Evolutionary conservation across 1,140 invertebrate species (phyloP).

Genomic region (Daktulosphaira vitifoliae): DNA sequence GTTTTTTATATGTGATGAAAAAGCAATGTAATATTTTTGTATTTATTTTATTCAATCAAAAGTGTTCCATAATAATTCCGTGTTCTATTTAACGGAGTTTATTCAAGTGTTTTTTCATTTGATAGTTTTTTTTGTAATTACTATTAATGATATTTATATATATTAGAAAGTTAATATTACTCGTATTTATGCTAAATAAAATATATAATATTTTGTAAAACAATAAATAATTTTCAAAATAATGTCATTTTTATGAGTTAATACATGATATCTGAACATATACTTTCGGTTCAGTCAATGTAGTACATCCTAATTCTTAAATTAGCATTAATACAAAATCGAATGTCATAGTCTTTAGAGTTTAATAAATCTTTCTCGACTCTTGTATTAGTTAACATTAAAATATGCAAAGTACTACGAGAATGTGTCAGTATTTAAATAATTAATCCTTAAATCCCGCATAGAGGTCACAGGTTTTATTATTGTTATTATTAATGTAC

Average conservation of each 20-base stretch:
- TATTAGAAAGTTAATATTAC: not conserved
- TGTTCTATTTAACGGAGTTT: not conserved
- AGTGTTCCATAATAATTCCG: not conserved
- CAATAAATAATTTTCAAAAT: slow-evolving; percentile 4
- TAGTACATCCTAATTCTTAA: too few relatives aligned
- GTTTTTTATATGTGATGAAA: slow-evolving; percentile 24
- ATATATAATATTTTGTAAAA: slow-evolving; percentile 15
- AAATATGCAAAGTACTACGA: slow-evolving; percentile 22
- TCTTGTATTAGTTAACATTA: slow-evolving; percentile 9
- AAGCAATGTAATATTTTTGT: not conserved
- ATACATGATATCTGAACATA: too few relatives aligned
- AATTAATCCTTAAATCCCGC: slow-evolving; percentile 27
- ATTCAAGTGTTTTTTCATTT: not conserved
- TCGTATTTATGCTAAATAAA: not conserved
- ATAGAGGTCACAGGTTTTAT: not conserved
- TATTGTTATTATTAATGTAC: slow-evolving; percentile 13
- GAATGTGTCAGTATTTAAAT: slow-evolving; percentile 21
- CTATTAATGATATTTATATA: slow-evolving; percentile 8
- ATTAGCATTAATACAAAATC: too few relatives aligned
- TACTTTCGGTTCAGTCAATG: too few relatives aligned
- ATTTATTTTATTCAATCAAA: not conserved
- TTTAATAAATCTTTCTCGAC: slow-evolving; percentile 2
- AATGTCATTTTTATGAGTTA: too few relatives aligned
- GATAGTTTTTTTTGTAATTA: not conserved
- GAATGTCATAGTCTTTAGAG: too few relatives aligned